Evolutionary conservation across 2,888 invertebrate species (phyloP), one percentile per base, ranked within the genome.

Genomic region (Erebia epiphron): DNA sequence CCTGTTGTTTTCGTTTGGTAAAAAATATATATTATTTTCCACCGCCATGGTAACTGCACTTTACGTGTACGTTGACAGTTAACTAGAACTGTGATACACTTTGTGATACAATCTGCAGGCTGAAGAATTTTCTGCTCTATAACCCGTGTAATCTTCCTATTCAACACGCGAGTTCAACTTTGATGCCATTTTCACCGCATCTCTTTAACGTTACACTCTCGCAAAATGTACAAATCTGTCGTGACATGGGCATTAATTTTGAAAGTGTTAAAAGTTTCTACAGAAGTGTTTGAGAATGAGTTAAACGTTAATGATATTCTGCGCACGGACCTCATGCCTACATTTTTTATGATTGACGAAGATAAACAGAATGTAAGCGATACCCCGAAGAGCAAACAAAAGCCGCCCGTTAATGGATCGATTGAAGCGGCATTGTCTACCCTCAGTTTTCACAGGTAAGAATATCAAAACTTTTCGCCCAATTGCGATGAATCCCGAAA

Each of bases 381-480:
- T 49, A 80, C 80, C 41, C 75, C 74, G 3, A 73, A 71, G 67
- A 77, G 74, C 8, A 77, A 72, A 41, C 70, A 74, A 67, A 64
- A 74, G n/a, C 85, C 85, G 72, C 87, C 79, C 46, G 79, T 84
- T 0, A 94, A 95, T 80, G 96, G 96, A 13, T 94, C 94, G 5
- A 95, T 96, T 56, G 89, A 92, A 76, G 94, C 94, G 54, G 96
- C 96, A 0, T 88, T 96, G 41, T 91, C 93, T 21, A 95, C 95
- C 8, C 95, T 96, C 91, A 92, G 92, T 70, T 96, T 93, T 88
- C 96, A 96, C 84, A 95, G 96, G 96, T 96, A 88, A 75, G 41
- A 41, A 58, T n/a, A 9, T 16, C n/a, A n/a, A 14, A n/a, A n/a
- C 10, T 46, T 46, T 49, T 49, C 13, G 1, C 14, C 14, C 43